Percentiles rank a stretch among this genome's conserved stretches.
These are phyloP conservation scores for Leuciscus idus DNA, from an alignment of 2,113 vertebrate genomes.

Conservation along the genomic window DNA sequence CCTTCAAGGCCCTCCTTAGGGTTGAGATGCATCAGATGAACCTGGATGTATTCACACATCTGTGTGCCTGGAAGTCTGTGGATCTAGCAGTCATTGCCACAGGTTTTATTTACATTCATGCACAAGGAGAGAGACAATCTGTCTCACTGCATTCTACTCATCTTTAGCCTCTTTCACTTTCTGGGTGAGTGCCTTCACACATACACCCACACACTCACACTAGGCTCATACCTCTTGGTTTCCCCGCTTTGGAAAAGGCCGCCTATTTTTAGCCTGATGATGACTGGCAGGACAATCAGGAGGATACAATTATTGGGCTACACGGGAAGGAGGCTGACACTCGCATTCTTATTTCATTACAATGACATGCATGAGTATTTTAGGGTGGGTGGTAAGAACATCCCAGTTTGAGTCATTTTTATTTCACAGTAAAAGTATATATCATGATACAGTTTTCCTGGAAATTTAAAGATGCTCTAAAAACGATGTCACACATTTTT, in stretches of 20 bases:
- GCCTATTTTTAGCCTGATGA: conserved; percentile 57
- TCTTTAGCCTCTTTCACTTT: conserved; percentile 10
- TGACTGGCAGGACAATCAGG: conserved; percentile 54
- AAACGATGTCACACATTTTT: too few species aligned
- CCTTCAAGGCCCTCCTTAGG: neutral
- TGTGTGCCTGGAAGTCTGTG: neutral
- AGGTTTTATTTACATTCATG: conserved; percentile 30
- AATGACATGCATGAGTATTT: conserved; percentile 30
- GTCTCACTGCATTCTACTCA: conserved; percentile 42
- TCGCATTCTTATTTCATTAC: conserved; percentile 19
- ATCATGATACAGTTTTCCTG: neutral
- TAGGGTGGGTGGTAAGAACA: neutral
- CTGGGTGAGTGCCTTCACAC: neutral
- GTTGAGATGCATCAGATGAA: neutral
- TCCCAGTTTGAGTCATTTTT: neutral
- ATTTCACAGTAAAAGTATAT: neutral
- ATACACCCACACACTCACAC: conserved; percentile 26
- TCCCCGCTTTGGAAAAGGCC: conserved; percentile 12
- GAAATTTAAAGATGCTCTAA: neutral
- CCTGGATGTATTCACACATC: neutral
- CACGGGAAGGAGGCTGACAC: neutral
- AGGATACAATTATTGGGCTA: conserved; percentile 37
- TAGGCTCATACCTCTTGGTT: conserved; percentile 2
- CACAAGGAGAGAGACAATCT: conserved; percentile 19
- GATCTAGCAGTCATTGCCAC: neutral